Evolutionary conservation across 2,113 vertebrate species (phyloP).

Genomic region (Stictonetta naevosa): DNA sequence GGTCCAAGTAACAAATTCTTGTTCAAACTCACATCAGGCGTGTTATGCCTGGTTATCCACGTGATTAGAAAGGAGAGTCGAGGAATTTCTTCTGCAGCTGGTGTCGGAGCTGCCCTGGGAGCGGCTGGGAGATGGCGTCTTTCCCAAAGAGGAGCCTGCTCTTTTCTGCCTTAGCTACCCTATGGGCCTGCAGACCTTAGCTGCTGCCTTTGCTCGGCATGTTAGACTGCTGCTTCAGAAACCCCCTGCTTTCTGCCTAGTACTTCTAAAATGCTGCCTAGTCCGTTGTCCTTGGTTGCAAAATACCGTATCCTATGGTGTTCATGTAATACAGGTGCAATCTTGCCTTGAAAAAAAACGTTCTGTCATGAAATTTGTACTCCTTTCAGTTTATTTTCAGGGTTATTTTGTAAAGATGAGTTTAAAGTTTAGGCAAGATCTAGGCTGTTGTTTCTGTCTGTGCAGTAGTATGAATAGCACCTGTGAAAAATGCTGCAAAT

Average conservation of each 20-base stretch:
- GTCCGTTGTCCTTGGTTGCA: neutral
- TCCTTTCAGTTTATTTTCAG: no score
- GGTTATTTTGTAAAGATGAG: neutral
- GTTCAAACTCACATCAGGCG: neutral
- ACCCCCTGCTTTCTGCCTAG: neutral
- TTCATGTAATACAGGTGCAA: neutral
- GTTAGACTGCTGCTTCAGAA: neutral
- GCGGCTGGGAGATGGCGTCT: neutral
- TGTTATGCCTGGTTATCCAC: neutral
- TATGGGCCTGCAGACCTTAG: neutral
- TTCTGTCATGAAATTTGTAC: neutral
- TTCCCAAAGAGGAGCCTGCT: fast-evolving
- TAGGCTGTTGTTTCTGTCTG: no score
- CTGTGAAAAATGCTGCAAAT: no score
- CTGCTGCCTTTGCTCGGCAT: neutral
- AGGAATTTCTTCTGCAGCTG: neutral
- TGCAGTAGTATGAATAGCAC: no score
- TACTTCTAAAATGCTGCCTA: neutral
- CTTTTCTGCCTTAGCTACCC: neutral
- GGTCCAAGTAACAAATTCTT: neutral
- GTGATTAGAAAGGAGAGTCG: neutral
- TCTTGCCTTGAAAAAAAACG: neutral
- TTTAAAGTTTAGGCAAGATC: neutral
- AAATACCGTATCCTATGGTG: neutral
- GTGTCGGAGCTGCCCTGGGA: neutral